These are phyloP conservation scores for Danionella dracula DNA, from an alignment of 2,797 vertebrate species.

Conservation along the genomic window DNA sequence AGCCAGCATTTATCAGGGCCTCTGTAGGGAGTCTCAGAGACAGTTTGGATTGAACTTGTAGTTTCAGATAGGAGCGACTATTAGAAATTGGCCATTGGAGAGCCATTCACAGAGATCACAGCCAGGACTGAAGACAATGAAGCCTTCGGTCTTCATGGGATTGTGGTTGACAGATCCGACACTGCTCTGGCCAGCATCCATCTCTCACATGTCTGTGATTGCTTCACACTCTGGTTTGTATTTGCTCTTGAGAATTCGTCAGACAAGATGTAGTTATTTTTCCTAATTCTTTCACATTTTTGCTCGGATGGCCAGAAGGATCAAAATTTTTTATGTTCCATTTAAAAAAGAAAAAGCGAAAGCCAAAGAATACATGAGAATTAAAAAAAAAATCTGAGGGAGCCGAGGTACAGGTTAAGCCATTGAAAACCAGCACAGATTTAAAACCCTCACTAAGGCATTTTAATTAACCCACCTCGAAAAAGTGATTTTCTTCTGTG, in stretches of 20 bases:
- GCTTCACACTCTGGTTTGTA: slow-evolving; percentile 37
- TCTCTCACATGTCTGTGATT: slow-evolving; percentile 34
- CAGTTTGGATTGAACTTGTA: slow-evolving; percentile 20
- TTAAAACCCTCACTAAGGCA: slow-evolving; percentile 49
- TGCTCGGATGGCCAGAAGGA: slow-evolving; percentile 22
- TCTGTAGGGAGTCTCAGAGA: slow-evolving; percentile 31
- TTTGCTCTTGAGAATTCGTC: slow-evolving; percentile 31
- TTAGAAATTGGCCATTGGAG: slow-evolving; percentile 39
- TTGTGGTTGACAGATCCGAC: slow-evolving; percentile 32
- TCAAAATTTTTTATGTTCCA: too few relatives aligned
- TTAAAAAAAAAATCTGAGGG: slow-evolving; percentile 30
- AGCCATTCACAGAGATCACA: slow-evolving; percentile 43
- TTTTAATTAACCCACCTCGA: slow-evolving; percentile 57
- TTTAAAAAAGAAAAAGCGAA: too few relatives aligned
- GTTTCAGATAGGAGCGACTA: slow-evolving; percentile 37
- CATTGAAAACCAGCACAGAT: slow-evolving; percentile 43
- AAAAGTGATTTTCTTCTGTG: slow-evolving; percentile 51
- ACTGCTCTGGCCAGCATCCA: slow-evolving; percentile 34
- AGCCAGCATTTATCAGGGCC: slow-evolving; percentile 38
- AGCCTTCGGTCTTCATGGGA: slow-evolving; percentile 17
- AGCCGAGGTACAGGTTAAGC: slow-evolving; percentile 6
- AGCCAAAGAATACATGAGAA: slow-evolving; percentile 46
- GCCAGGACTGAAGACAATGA: slow-evolving; percentile 28
- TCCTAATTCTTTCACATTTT: slow-evolving; percentile 43
- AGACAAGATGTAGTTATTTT: slow-evolving; percentile 36